phyloP scores from a whole-genome alignment of 2,888 invertebrate genomes.

The Coecobrya sp. region DNA sequence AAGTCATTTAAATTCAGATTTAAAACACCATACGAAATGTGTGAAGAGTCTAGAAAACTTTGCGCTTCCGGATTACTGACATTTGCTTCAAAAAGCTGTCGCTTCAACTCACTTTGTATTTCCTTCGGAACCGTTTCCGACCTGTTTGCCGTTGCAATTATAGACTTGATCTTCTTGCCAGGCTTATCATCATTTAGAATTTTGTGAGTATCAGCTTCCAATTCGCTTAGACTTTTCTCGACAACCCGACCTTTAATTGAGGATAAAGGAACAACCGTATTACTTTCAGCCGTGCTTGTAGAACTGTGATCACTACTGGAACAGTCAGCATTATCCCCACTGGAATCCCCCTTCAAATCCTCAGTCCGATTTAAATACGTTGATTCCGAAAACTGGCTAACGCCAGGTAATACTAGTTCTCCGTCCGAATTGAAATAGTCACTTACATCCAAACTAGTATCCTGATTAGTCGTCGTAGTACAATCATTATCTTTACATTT shows the following conservation, averaged over 20 bases:
- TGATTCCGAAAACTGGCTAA: slow-evolving; percentile 72
- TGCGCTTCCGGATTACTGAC: slow-evolving; percentile 55
- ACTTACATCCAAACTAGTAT: slow-evolving; percentile 65
- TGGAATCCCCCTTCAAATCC: background rate
- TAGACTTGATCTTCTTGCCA: background rate
- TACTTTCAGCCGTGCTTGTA: slow-evolving; percentile 45
- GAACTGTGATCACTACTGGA: slow-evolving; percentile 39
- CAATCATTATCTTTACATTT: background rate
- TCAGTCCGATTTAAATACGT: slow-evolving; percentile 28
- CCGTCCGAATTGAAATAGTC: slow-evolving; percentile 84
- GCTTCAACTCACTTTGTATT: slow-evolving; percentile 46
- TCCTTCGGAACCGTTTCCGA: slow-evolving; percentile 44
- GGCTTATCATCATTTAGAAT: background rate
- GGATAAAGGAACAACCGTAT: slow-evolving; percentile 47
- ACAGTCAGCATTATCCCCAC: slow-evolving; percentile 47
- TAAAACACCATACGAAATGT: slow-evolving; percentile 61
- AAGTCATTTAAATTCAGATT: slow-evolving; percentile 74
- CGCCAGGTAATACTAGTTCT: slow-evolving; percentile 78
- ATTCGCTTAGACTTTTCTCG: background rate
- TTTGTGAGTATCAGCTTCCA: slow-evolving; percentile 17
- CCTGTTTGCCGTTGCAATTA: background rate
- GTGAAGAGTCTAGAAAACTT: slow-evolving; percentile 41
- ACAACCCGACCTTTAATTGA: background rate
- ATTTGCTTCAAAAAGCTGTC: slow-evolving; percentile 62
- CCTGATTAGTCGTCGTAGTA: background rate